A percentile compares a stretch with the other conserved stretches of the same genome.
These are phyloP conservation scores for Mandrillus leucophaeus DNA, from an alignment of 2,113 vertebrate species.

Conservation along the genomic window DNA sequence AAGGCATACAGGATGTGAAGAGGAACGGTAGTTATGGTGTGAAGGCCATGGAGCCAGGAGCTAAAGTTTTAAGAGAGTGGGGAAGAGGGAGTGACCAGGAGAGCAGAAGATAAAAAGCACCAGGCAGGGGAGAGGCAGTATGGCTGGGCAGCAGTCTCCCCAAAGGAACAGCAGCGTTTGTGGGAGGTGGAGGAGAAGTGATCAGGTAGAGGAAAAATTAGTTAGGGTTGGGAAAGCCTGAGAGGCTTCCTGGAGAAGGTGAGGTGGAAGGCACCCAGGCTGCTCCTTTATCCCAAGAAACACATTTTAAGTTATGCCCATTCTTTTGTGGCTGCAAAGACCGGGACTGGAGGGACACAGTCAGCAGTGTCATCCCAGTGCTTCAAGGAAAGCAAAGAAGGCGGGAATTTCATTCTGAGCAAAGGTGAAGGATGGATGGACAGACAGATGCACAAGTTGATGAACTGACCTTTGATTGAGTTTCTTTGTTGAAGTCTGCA, in stretches of 20 bases:
- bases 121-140: neutral
- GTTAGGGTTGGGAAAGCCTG: constrained; percentile 27
- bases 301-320: neutral
- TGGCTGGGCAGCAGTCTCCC: neutral
- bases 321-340: neutral
- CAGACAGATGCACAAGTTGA: neutral
- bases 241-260: constrained; percentile 11
- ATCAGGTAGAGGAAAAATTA: neutral
- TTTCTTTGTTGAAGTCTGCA: neutral
- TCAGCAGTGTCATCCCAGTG: neutral
- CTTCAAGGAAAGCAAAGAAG: neutral
- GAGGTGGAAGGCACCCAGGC: neutral
- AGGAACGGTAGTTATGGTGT: neutral
- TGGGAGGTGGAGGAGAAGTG: neutral
- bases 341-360: neutral
- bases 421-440: neutral
- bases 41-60: neutral
- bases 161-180: neutral
- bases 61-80: neutral
- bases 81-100: neutral
- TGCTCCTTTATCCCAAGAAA: neutral
- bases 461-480: neutral
- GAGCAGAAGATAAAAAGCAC: neutral
- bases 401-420: neutral
- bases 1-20: neutral